Percentiles rank a stretch among this genome's conserved stretches.
These are phyloP conservation scores for Microcebus jonahi DNA, from an alignment of 2,113 vertebrate genomes.

Conservation along the genomic window DNA sequence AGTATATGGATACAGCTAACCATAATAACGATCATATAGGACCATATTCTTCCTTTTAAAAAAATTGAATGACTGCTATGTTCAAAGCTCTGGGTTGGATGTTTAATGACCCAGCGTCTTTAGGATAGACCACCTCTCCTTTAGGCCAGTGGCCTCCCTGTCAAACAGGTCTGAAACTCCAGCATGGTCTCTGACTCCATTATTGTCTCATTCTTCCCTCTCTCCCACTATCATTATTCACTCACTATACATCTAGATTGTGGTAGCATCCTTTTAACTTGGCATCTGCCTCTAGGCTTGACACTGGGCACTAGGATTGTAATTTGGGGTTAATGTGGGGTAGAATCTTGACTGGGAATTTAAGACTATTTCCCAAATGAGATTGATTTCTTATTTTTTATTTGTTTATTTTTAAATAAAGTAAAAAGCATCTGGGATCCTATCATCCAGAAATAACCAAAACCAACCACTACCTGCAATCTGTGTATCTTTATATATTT, in stretches of 20 bases:
- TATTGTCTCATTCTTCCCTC: not conserved
- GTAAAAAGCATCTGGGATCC: not conserved
- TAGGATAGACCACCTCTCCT: not conserved
- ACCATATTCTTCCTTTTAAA: not conserved
- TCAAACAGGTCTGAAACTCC: not conserved
- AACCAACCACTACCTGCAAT: not conserved
- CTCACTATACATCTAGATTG: not conserved
- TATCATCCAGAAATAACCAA: constrained; percentile 15
- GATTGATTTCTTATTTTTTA: not conserved
- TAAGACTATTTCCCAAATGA: not conserved
- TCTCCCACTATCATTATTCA: not conserved
- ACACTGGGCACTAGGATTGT: not conserved
- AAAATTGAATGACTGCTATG: not conserved
- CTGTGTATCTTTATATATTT: not conserved
- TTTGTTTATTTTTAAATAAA: constrained; percentile 37
- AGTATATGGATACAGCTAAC: not conserved
- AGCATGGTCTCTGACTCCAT: not conserved
- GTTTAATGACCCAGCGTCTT: not conserved
- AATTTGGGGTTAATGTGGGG: not conserved
- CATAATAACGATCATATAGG: not conserved
- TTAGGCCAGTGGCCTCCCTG: not conserved
- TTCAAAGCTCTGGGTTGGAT: not conserved
- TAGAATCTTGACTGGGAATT: not conserved
- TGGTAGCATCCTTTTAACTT: not conserved
- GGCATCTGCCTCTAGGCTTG: not conserved